Percentiles rank a stretch among this genome's conserved stretches.
These are phyloP conservation scores for Girardinichthys multiradiatus DNA, from an alignment of 2,113 vertebrate species.

Conservation along the genomic window DNA sequence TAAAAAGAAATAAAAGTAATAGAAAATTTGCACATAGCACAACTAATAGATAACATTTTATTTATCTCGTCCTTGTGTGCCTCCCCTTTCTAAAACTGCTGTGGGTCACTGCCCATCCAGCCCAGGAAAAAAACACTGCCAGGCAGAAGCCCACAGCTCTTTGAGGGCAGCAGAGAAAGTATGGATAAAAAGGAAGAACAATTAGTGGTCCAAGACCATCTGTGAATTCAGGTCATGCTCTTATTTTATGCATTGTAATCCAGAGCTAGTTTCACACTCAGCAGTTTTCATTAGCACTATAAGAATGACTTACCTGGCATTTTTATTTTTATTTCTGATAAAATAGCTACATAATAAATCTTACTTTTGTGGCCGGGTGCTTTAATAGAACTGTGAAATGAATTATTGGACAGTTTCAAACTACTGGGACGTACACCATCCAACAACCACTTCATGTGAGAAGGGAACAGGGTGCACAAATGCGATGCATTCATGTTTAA, in stretches of 20 bases:
- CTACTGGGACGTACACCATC: neutral
- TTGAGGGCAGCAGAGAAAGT: neutral
- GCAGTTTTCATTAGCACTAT: constrained; percentile 9
- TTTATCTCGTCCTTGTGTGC: neutral
- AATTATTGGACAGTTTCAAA: constrained; percentile 26
- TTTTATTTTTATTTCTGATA: neutral
- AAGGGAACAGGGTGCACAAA: neutral
- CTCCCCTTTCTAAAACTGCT: neutral
- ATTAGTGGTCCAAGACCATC: neutral
- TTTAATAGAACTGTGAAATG: constrained; percentile 5
- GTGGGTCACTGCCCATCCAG: too few species aligned
- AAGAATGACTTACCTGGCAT: neutral
- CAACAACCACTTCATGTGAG: neutral
- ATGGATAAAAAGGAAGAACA: neutral
- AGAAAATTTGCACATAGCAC: neutral
- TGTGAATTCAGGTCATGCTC: neutral
- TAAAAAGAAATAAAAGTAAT: too few species aligned
- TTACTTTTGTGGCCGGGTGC: constrained; percentile 4
- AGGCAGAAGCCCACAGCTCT: neutral
- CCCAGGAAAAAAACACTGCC: too few species aligned
- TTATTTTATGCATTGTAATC: constrained; percentile 5
- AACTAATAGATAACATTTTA: neutral
- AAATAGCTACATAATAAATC: constrained; percentile 1
- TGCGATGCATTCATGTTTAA: neutral
- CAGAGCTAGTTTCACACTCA: neutral